A percentile compares a stretch with the other conserved stretches of the same genome.
Conservation (phyloP, 2,797 vertebrate species). For the Pangasius mekongensis region DNA sequence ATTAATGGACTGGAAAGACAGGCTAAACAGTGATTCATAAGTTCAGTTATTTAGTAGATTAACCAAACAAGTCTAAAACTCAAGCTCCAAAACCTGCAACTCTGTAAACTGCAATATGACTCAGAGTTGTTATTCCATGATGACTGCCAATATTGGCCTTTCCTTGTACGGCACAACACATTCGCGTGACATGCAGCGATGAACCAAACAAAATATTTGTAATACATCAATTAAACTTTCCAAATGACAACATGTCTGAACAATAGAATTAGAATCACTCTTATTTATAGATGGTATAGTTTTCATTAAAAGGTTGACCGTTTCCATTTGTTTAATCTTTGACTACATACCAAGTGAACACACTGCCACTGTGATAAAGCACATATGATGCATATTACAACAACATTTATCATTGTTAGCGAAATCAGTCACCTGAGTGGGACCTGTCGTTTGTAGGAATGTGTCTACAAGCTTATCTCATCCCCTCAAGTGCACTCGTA, state of each 20-base stretch:
- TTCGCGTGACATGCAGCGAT: neutral
- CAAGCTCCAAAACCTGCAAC: neutral
- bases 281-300: neutral
- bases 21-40: neutral
- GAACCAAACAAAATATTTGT: neutral
- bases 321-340: constrained; percentile 1
- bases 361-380: constrained; percentile 2
- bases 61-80: neutral
- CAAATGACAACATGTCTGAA: constrained; percentile 6
- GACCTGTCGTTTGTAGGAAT: constrained; percentile 42
- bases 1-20: constrained; percentile 3
- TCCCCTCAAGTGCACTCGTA: constrained; percentile 11
- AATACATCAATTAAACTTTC: constrained; percentile 9
- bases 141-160: constrained; percentile 3
- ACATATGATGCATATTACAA: neutral
- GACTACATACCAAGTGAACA: neutral
- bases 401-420: neutral
- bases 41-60: neutral
- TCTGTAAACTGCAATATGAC: constrained; percentile 1
- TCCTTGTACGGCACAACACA: neutral
- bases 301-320: neutral
- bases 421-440: neutral
- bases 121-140: neutral
- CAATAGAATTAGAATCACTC: neutral
- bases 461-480: constrained; percentile 49